Evolutionary conservation across 2,888 invertebrate genomes (phyloP), one percentile per base, ranked within the genome.

Genomic region (Agonopterix heracliana): DNA sequence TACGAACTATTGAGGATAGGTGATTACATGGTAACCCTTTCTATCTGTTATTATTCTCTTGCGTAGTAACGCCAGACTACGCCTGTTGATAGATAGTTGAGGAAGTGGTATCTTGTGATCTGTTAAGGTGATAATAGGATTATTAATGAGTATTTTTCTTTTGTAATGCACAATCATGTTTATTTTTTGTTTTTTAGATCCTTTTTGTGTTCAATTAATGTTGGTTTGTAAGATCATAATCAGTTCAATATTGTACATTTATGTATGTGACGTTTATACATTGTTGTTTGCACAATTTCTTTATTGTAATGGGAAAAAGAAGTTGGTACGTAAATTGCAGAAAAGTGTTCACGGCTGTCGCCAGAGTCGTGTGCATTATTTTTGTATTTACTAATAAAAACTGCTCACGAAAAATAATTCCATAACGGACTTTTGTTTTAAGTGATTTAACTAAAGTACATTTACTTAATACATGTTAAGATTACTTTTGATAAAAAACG

Each of bases 91-190:
- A 61, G 66, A 60, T 56, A 44, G 45, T 46, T 56, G 52, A 52
- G 47, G 57, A 78, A 76, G 59, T 54, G 45, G 48, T 71, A 53
- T 50, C 55, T 55, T 48, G 53, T 59, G 55, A 78, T 81, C 60
- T 61, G 62, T 62, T 79, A 76, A 81, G 75, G 84, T 85, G 86
- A 86, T 86, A 85, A 85, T 83, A 84, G 81, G 71, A 59, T 64
- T 80, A 78, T 75, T 74, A 75, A 66, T 62, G 59, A 64, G 60
- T 71, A 66, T 66, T 72, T 81, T 66, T 73, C 80, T 74, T 71
- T 73, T 72, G 64, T 82, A 78, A 77, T 81, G 78, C 85, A 84
- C 84, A 87, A 86, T 84, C 78, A 79, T 81, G 75, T 76, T 76
- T 38, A 13, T n/a, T 74, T 62, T 66, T 72, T 73, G 70, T 57